Conservation (phyloP, 2,797 vertebrate genomes). For the Alca torda region DNA sequence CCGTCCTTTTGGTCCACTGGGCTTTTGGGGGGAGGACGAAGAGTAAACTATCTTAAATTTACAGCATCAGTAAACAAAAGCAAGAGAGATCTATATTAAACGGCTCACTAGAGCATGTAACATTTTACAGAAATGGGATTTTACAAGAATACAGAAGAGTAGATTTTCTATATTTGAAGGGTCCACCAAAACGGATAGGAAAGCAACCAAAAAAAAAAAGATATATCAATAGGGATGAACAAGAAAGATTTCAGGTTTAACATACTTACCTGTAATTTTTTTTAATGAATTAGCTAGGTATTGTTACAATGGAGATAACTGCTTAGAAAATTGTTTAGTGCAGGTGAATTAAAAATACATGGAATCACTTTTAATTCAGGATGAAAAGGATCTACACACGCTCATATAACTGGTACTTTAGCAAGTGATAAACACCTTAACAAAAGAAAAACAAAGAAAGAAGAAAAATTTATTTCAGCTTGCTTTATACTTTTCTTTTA, state of each 20-base stretch:
- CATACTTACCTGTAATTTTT: neutral
- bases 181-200: neutral
- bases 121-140: neutral
- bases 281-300: neutral
- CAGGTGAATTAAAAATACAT: neutral
- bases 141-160: neutral
- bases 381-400: neutral
- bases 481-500: neutral
- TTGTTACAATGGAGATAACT: neutral
- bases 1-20: neutral
- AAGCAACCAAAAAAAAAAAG: neutral
- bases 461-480: neutral
- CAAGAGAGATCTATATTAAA: neutral
- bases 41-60: neutral
- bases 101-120: neutral
- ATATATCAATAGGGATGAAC: neutral
- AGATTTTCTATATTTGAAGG: neutral
- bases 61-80: neutral
- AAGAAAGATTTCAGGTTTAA: neutral
- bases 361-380: neutral
- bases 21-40: neutral
- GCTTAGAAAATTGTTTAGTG: neutral
- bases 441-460: neutral
- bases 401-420: neutral
- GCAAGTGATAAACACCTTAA: neutral